phyloP scores from a whole-genome alignment of 2,888 invertebrate species.

The Apantesis nais region DNA sequence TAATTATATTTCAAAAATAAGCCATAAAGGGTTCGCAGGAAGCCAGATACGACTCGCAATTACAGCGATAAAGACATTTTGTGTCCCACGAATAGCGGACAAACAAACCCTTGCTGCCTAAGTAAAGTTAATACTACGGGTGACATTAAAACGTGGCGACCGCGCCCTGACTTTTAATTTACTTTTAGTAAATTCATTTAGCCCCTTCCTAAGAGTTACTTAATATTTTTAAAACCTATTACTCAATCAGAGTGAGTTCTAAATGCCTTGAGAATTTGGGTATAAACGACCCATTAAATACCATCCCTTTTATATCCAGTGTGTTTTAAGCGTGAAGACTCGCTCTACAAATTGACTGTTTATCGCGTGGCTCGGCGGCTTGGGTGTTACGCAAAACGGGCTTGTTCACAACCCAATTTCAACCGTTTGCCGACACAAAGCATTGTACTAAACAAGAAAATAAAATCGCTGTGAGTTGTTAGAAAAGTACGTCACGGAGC shows the following conservation, averaged over 20 bases:
- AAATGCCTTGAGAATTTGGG: conserved; percentile 51
- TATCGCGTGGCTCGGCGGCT: conserved; percentile 54
- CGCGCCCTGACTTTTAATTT: conserved; percentile 51
- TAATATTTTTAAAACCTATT: conserved; percentile 55
- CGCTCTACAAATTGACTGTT: conserved; percentile 72
- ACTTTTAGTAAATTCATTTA: conserved; percentile 35
- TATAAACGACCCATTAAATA: conserved; percentile 73
- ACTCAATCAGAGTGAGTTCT: conserved; percentile 59
- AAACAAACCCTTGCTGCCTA: conserved; percentile 63
- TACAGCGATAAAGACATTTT: conserved; percentile 71
- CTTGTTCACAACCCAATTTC: conserved; percentile 72
- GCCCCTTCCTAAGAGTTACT: conserved; percentile 36
- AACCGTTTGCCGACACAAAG: conserved; percentile 65
- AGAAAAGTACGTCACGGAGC: conserved; percentile 41
- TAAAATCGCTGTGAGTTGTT: conserved; percentile 60
- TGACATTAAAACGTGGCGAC: conserved; percentile 53
- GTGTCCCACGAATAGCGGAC: conserved; percentile 57
- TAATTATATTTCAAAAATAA: conserved; percentile 62
- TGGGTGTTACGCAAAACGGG: conserved; percentile 61
- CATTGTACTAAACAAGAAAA: conserved; percentile 69
- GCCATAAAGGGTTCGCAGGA: conserved; percentile 53
- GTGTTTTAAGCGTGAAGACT: conserved; percentile 60
- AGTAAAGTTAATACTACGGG: conserved; percentile 64
- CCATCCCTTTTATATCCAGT: conserved; percentile 62
- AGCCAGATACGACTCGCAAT: conserved; percentile 59